Evolutionary conservation across 2,888 invertebrate genomes (phyloP).

Genomic region (Caenorhabditis uteleia): DNA sequence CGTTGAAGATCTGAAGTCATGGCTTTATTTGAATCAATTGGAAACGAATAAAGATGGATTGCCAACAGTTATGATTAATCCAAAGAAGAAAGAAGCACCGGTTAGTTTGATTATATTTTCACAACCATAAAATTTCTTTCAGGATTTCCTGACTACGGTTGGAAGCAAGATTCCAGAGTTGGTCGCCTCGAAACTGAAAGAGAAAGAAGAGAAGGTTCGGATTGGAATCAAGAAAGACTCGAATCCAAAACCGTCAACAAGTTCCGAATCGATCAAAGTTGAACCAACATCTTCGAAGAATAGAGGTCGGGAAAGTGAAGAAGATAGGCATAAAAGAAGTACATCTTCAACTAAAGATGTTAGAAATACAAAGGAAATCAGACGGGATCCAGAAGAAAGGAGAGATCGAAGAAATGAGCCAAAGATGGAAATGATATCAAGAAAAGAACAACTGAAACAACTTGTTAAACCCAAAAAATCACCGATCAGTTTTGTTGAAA

Average conservation of each 20-base stretch:
- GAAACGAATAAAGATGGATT: conserved; percentile 33
- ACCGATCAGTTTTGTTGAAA: too few relatives aligned
- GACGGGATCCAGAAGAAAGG: too few relatives aligned
- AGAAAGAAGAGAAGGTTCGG: background rate
- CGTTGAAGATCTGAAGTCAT: conserved; percentile 13
- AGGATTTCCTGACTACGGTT: background rate
- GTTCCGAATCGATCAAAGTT: background rate
- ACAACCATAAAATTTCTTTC: background rate
- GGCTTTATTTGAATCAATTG: conserved; percentile 36
- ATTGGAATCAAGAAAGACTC: background rate
- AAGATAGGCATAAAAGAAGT: too few relatives aligned
- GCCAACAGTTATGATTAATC: conserved; percentile 31
- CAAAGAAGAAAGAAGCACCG: background rate
- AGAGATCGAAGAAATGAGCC: too few relatives aligned
- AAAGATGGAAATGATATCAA: too few relatives aligned
- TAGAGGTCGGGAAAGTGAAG: too few relatives aligned
- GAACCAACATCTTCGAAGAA: background rate
- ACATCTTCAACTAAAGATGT: too few relatives aligned
- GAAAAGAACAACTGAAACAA: too few relatives aligned
- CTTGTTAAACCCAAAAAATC: too few relatives aligned
- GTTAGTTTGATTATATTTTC: background rate
- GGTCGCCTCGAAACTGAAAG: background rate
- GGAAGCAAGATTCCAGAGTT: conserved; percentile 1
- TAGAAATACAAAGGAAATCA: too few relatives aligned
- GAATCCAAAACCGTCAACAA: background rate